Evolutionary conservation across 2,113 vertebrate species (phyloP).

Genomic region (Calypte anna): DNA sequence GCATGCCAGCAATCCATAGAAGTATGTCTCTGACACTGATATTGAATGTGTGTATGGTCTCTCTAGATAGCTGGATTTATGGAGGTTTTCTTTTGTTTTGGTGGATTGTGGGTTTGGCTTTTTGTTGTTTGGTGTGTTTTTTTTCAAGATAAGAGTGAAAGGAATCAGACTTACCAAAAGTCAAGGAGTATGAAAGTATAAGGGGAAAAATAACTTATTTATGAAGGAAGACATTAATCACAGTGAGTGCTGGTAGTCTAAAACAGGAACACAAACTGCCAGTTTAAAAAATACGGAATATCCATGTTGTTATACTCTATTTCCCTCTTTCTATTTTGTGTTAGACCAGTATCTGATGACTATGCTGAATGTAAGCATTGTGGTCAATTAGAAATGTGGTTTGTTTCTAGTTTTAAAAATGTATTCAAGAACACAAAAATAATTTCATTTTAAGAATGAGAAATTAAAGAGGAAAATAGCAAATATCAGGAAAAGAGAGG

Average conservation of each 20-base stretch:
- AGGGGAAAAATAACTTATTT: neutral
- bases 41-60: neutral
- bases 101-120: too few relatives aligned
- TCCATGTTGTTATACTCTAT: neutral
- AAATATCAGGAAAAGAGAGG: neutral
- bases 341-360: neutral
- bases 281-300: constrained; percentile 7
- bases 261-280: neutral
- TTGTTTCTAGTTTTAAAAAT: neutral
- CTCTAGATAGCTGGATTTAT: neutral
- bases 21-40: neutral
- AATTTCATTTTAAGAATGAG: neutral
- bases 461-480: neutral
- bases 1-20: neutral
- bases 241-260: neutral
- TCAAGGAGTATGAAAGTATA: neutral
- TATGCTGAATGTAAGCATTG: neutral
- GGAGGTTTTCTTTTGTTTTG: neutral
- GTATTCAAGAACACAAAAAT: neutral
- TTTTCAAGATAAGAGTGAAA: neutral
- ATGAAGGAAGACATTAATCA: neutral
- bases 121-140: too few relatives aligned
- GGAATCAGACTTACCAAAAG: neutral
- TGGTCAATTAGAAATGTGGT: neutral
- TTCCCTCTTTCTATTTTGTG: neutral